Base-by-base conservation (phyloP, 2,797 vertebrate genomes). In the Emys orbicularis region DNA sequence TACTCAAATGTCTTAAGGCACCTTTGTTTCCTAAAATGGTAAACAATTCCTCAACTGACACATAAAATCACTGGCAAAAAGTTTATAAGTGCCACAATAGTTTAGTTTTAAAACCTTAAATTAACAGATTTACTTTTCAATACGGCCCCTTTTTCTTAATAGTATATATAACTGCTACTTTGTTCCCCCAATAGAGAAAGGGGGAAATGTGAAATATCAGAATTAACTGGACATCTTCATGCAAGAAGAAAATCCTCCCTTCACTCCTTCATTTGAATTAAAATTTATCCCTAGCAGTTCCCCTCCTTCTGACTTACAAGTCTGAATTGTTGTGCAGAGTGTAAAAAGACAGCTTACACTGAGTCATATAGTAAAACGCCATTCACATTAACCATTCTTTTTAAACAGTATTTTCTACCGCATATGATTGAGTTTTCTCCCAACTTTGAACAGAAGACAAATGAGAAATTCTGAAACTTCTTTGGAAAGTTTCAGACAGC, bases 41-140 rank as follows among this genome's bases (percentile, higher is more conserved):
- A 84, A 27, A 74, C 56, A 81, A 80, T 96, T 92, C 23, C 81
- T 89, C 68, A 92, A 89, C 5, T 92, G 68, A 94, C 59, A 79
- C 18, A 74, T 34, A 18, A 93, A 37, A 79, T 37, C 57, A 93
- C 52, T 49, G 47, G 44, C 53, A 81, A 83, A 88, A 52, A 79
- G 52, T 90, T 92, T 80, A 80, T 86, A 90, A 89, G 77, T 65
- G 79, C 10, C 93, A 44, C 52, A 5, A 84, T 3, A 52, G 13
- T 56, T 86, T 11, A 86, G 57, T 81, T 77, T 95, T 68, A 94
- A 81, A 90, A 88, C n/a, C 2, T 86, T 0, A 4, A 11, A n/a
- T 11, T 68, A 72, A 72, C 18, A 72, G n/a, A 68, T 68, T 68
- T 68, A 68, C 10, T 68, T 41, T 68, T 68, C 65, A 41, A 41